These are phyloP conservation scores for Melanaphis sacchari DNA, from an alignment of 1,140 invertebrate genomes.

Conservation along the genomic window DNA sequence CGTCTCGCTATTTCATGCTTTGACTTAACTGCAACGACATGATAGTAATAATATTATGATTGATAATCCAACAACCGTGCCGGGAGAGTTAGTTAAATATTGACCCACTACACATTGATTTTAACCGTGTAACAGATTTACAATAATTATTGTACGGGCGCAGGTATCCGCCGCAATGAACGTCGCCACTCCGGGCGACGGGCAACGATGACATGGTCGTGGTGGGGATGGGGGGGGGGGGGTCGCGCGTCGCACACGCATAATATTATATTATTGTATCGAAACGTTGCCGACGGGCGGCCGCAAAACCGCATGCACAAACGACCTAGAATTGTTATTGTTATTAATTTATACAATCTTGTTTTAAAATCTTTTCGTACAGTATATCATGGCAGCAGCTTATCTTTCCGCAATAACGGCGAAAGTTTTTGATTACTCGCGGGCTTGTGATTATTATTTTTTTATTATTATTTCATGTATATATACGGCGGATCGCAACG, in stretches of 20 bases:
- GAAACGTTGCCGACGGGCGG: constrained; percentile 37
- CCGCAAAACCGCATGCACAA: constrained; percentile 40
- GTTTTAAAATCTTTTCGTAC: constrained; percentile 38
- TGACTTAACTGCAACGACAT: too few relatives aligned
- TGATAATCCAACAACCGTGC: not conserved
- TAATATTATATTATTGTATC: not conserved
- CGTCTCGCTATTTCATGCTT: not conserved
- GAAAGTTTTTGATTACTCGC: constrained; percentile 30
- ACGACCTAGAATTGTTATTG: constrained; percentile 30
- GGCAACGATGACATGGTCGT: not conserved
- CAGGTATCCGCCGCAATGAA: not conserved
- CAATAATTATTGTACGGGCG: not conserved
- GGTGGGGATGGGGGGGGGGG: not conserved
- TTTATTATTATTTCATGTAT: not conserved
- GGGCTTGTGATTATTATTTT: not conserved
- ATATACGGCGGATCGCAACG: not conserved
- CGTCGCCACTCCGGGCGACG: not conserved
- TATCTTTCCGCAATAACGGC: constrained; percentile 18
- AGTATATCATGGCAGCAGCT: not conserved
- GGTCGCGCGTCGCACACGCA: not conserved
- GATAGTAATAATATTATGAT: not conserved
- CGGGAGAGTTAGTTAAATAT: not conserved
- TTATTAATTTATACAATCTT: constrained; percentile 24
- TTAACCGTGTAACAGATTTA: not conserved
- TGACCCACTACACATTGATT: constrained; percentile 20